A percentile compares a stretch with the other conserved stretches of the same genome.
phyloP scores from a whole-genome alignment of 2,113 vertebrate species.

The Eudyptes chrysolophus region DNA sequence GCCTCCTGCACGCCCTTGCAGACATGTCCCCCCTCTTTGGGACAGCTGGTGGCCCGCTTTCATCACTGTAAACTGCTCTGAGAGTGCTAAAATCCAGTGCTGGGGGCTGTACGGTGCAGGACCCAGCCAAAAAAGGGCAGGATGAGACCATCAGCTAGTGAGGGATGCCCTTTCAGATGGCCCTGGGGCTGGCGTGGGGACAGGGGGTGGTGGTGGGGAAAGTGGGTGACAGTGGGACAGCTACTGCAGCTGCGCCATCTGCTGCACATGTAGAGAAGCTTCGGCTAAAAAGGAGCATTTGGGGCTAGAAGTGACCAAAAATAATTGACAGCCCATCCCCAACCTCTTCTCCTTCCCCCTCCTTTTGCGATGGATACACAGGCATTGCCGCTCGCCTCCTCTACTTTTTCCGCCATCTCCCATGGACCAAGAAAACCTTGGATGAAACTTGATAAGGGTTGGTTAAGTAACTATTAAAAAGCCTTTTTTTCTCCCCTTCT shows the following conservation, averaged over 20 bases:
- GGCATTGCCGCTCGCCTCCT: fast-evolving
- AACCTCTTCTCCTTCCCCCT: background rate
- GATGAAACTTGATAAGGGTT: background rate
- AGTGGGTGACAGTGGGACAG: background rate
- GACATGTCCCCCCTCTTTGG: background rate
- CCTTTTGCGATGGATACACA: fast-evolving
- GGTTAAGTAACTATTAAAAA: background rate
- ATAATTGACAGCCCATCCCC: background rate
- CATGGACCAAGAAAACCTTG: background rate
- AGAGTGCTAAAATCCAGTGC: background rate
- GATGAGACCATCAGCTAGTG: background rate
- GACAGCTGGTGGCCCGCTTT: background rate
- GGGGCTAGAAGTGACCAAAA: background rate
- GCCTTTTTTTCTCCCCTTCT: background rate
- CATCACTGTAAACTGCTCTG: background rate
- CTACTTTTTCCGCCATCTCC: background rate
- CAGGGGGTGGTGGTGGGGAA: background rate
- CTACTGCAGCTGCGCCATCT: slow-evolving; percentile 58
- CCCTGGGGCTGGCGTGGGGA: background rate
- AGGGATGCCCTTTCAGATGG: background rate
- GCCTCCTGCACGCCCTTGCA: background rate
- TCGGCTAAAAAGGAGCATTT: background rate
- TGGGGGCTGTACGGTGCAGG: background rate
- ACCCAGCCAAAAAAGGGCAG: background rate
- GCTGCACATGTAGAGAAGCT: slow-evolving; percentile 30